phyloP scores from a whole-genome alignment of 2,888 invertebrate species.

The Dichetophora obliterata region DNA sequence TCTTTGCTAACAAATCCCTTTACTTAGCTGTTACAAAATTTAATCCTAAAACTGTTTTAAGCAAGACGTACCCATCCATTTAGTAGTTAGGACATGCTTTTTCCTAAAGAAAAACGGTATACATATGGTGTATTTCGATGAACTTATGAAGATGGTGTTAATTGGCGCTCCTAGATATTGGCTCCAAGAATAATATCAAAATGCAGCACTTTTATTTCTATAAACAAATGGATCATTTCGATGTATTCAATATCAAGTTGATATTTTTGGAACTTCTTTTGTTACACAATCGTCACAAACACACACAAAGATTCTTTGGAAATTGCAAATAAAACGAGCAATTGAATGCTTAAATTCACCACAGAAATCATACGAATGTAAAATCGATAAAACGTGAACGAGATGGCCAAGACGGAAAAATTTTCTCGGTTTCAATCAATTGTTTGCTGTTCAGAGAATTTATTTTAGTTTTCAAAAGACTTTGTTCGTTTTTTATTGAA shows the following conservation, averaged over 20 bases:
- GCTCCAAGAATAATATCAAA: background rate
- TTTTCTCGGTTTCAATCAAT: background rate
- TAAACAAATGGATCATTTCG: too few species aligned
- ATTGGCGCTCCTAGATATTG: background rate
- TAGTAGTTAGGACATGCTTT: too few species aligned
- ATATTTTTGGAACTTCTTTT: background rate
- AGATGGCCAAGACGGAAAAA: background rate
- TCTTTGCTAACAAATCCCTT: background rate
- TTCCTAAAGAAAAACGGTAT: too few species aligned
- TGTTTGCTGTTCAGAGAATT: conserved; percentile 5
- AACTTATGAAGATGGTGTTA: background rate
- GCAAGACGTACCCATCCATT: too few species aligned
- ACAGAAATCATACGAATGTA: conserved; percentile 22
- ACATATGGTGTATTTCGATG: too few species aligned
- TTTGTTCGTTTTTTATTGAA: background rate
- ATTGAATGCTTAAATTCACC: conserved; percentile 19
- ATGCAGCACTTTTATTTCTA: too few species aligned
- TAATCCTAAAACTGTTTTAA: background rate
- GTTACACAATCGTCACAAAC: conserved; percentile 20
- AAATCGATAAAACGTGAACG: conserved; percentile 22
- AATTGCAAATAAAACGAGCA: conserved; percentile 5
- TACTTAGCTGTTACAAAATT: background rate
- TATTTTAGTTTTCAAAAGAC: conserved; percentile 44
- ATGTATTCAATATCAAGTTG: too few species aligned
- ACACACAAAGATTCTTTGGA: background rate